Conservation (phyloP, 2,113 vertebrate species). For the Clarias magur region DNA sequence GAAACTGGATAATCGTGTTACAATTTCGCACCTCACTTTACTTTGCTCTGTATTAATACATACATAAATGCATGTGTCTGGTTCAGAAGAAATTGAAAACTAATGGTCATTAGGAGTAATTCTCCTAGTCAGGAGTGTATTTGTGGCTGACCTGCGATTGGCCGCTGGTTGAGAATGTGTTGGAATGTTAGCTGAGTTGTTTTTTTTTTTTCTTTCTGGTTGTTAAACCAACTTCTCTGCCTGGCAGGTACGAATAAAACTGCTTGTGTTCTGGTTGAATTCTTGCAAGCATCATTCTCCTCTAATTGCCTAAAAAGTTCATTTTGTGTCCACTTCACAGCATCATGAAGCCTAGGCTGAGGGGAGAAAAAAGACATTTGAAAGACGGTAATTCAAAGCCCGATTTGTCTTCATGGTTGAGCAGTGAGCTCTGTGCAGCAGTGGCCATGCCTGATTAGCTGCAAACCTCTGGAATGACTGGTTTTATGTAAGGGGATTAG, state of each 20-base stretch:
- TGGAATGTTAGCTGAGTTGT: background rate
- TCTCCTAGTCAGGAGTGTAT: background rate
- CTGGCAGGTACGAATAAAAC: background rate
- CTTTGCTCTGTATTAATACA: background rate
- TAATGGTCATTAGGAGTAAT: background rate
- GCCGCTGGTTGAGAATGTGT: background rate
- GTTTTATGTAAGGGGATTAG: constrained; percentile 50
- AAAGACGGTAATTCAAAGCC: constrained; percentile 36
- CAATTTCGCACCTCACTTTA: background rate
- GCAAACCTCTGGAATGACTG: constrained; percentile 17
- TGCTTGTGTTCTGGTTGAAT: background rate
- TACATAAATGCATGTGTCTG: background rate
- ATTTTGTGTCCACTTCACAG: background rate
- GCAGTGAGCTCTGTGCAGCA: background rate
- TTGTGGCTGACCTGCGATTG: background rate
- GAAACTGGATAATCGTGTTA: background rate
- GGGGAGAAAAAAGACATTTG: background rate
- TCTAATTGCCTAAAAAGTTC: background rate
- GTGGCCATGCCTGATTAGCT: background rate
- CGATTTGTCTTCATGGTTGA: constrained; percentile 19
- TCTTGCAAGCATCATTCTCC: background rate
- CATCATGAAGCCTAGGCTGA: background rate
- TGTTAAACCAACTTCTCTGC: background rate
- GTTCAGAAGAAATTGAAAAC: background rate
- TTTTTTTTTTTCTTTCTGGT: background rate